These are phyloP conservation scores for Fopius arisanus DNA, from an alignment of 1,140 invertebrate species.

Conservation along the genomic window DNA sequence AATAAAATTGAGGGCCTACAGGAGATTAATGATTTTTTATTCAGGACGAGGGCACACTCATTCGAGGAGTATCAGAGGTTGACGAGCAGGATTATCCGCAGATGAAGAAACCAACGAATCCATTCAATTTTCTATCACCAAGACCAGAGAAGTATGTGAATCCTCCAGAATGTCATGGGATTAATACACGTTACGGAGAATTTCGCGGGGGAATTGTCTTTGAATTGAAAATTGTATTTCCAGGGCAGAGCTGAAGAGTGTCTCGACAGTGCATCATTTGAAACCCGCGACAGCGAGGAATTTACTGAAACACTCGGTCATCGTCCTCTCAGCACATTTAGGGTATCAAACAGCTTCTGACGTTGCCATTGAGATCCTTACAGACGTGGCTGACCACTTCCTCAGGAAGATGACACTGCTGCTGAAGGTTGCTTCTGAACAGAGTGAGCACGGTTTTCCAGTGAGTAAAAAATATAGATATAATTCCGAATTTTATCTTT, in stretches of 20 bases:
- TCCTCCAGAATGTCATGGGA: not conserved
- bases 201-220: not conserved
- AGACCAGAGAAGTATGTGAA: conserved; percentile 42
- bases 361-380: conserved; percentile 66
- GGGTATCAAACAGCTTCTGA: conserved; percentile 64
- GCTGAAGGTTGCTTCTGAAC: conserved; percentile 66
- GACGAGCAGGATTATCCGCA: conserved; percentile 40
- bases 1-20: too few species aligned
- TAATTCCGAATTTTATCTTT: not conserved
- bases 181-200: too few species aligned
- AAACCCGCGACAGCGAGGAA: conserved; percentile 49
- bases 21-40: too few species aligned
- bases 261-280: conserved; percentile 43
- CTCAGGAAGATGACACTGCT: conserved; percentile 64
- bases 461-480: conserved; percentile 57
- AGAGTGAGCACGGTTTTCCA: conserved; percentile 65
- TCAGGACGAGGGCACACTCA: conserved; percentile 52
- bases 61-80: conserved; percentile 47
- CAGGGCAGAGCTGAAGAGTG: conserved; percentile 35
- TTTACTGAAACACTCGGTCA: conserved; percentile 57
- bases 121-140: conserved; percentile 43
- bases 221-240: conserved; percentile 2
- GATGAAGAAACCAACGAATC: conserved; percentile 37
- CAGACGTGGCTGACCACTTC: conserved; percentile 67
- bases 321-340: conserved; percentile 59